A percentile compares a stretch with the other conserved stretches of the same genome.
phyloP scores from a whole-genome alignment of 2,113 vertebrate species.

The Nyctereutes procyonoides region DNA sequence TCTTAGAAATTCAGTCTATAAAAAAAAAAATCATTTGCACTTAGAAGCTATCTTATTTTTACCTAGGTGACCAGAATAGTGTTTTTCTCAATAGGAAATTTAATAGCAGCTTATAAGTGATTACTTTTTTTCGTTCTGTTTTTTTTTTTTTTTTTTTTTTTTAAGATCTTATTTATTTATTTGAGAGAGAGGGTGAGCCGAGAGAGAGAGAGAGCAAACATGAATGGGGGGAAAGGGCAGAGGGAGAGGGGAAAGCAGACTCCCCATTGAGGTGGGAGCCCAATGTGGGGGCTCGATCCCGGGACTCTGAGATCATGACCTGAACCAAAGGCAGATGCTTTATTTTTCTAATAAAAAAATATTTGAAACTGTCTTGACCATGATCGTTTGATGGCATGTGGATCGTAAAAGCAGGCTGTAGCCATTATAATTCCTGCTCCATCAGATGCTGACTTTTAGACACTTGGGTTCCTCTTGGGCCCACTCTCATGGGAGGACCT shows the following conservation, averaged over 20 bases:
- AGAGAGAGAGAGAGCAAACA: no score
- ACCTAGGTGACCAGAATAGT: not conserved
- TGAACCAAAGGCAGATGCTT: no score
- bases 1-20: not conserved
- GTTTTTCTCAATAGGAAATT: not conserved
- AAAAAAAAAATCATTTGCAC: constrained; percentile 20
- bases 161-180: no score
- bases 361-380: not conserved
- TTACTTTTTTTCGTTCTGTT: not conserved
- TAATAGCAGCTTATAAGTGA: not conserved
- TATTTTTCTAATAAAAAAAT: not conserved
- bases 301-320: no score
- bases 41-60: not conserved
- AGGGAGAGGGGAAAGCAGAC: no score
- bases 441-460: not conserved
- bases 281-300: no score
- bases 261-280: no score
- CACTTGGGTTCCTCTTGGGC: not conserved
- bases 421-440: not conserved
- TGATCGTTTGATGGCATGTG: not conserved
- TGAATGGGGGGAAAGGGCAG: no score
- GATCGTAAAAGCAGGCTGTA: not conserved
- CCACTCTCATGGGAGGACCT: accelerated
- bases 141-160: not conserved
- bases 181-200: no score